A percentile compares a stretch with the other conserved stretches of the same genome.
These are phyloP conservation scores for Loripinus fragilis DNA, from an alignment of 2,888 invertebrate genomes.

Conservation along the genomic window DNA sequence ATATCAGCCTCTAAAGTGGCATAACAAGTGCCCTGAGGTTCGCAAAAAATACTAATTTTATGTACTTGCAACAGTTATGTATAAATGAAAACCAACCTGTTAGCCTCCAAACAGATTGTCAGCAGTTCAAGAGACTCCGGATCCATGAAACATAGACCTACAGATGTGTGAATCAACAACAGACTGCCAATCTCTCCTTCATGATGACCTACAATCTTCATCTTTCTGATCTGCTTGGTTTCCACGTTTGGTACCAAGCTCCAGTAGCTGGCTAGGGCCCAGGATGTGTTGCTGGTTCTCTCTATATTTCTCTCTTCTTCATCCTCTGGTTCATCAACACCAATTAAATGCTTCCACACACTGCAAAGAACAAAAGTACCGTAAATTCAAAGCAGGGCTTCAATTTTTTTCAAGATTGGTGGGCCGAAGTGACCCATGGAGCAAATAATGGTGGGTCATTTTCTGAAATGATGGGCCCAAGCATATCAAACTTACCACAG, in stretches of 20 bases:
- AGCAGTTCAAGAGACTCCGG: conserved; percentile 42
- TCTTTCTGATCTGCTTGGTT: neutral
- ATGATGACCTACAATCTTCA: conserved; percentile 1
- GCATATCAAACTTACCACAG: too few species aligned
- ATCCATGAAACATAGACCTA: conserved; percentile 46
- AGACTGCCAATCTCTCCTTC: conserved; percentile 16
- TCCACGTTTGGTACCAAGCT: neutral
- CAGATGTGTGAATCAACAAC: conserved; percentile 33
- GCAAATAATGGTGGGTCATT: too few species aligned
- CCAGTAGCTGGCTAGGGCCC: conserved; percentile 15
- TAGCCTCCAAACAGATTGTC: conserved; percentile 10
- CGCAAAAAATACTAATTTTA: too few species aligned
- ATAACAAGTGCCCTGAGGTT: too few species aligned
- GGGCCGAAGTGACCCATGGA: too few species aligned
- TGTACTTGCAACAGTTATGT: too few species aligned
- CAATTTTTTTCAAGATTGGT: too few species aligned
- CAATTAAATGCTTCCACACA: conserved; percentile 19
- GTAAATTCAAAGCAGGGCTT: too few species aligned
- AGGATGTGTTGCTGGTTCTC: neutral
- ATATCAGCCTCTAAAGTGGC: too few species aligned
- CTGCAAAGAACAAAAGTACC: conserved; percentile 14
- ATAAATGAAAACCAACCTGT: neutral
- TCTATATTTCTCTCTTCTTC: conserved; percentile 5
- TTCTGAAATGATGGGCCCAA: too few species aligned
- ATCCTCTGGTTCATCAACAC: neutral